Conservation (phyloP, 2,888 invertebrate species). For the Acrobasis consociella region DNA sequence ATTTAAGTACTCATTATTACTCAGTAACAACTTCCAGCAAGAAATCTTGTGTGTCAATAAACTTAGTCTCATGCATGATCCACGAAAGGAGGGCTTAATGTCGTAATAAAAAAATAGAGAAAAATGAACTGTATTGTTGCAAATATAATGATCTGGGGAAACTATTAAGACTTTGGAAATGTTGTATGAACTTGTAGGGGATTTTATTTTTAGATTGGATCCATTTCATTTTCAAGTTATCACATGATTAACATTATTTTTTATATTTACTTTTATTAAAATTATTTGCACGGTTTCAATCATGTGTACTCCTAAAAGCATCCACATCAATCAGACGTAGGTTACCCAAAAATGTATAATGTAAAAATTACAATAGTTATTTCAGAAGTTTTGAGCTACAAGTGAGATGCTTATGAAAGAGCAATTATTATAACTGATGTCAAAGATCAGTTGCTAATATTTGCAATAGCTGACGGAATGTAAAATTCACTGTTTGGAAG, state of each 20-base stretch:
- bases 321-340: constrained; percentile 3
- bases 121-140: constrained; percentile 5
- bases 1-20: constrained; percentile 10
- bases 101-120: background rate
- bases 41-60: background rate
- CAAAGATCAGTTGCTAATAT: constrained; percentile 4
- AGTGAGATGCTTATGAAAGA: background rate
- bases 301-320: constrained; percentile 16
- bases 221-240: constrained; percentile 14
- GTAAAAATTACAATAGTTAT: constrained; percentile 8
- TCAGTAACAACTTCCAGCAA: background rate
- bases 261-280: constrained; percentile 19
- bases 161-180: constrained; percentile 8
- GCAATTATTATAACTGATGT: constrained; percentile 7
- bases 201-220: constrained; percentile 14
- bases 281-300: constrained; percentile 17
- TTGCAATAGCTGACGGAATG: background rate
- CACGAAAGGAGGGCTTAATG: background rate
- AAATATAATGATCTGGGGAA: constrained; percentile 14
- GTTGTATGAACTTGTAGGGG: constrained; percentile 14
- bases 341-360: background rate
- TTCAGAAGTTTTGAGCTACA: background rate
- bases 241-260: constrained; percentile 12
- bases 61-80: background rate
- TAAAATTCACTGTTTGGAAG: background rate